Evolutionary conservation across 2,113 vertebrate species (phyloP).

Genomic region (Lophura nycthemera): DNA sequence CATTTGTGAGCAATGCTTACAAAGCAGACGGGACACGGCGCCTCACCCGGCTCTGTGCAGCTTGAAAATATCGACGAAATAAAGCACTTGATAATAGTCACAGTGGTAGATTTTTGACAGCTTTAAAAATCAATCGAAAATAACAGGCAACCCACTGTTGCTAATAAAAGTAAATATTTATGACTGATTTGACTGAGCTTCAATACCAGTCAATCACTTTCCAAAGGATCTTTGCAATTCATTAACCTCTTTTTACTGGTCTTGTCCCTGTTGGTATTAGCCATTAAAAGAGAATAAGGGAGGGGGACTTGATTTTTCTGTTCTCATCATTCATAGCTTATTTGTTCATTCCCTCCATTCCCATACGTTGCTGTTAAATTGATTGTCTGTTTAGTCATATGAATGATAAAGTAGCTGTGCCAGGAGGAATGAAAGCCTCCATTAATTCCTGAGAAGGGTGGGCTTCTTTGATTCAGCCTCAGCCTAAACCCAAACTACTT

Average conservation of each 20-base stretch:
- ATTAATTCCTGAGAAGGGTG: slow-evolving; percentile 83
- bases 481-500: slow-evolving; percentile 63
- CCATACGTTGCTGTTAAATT: slow-evolving; percentile 94
- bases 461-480: slow-evolving; percentile 73
- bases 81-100: slow-evolving; percentile 79
- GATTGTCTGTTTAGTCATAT: slow-evolving; percentile 97
- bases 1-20: neutral
- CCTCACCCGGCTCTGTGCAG: slow-evolving; percentile 45
- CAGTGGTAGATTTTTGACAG: slow-evolving; percentile 81
- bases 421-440: slow-evolving; percentile 85
- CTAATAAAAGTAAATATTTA: slow-evolving; percentile 99
- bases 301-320: slow-evolving; percentile 89
- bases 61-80: slow-evolving; percentile 80
- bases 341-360: slow-evolving; percentile 94
- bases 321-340: slow-evolving; percentile 96
- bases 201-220: slow-evolving; percentile 97
- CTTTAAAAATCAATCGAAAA: slow-evolving; percentile 93
- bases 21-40: slow-evolving; percentile 4
- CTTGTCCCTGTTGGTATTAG: slow-evolving; percentile 95
- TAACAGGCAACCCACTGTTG: slow-evolving; percentile 90
- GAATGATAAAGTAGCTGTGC: slow-evolving; percentile 91
- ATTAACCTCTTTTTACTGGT: slow-evolving; percentile 97
- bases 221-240: slow-evolving; percentile 95
- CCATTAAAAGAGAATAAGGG: slow-evolving; percentile 90
- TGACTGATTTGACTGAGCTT: slow-evolving; percentile 96